A percentile compares a stretch with the other conserved stretches of the same genome.
phyloP scores from a whole-genome alignment of 2,113 vertebrate genomes.

The Antechinus stuartii region DNA sequence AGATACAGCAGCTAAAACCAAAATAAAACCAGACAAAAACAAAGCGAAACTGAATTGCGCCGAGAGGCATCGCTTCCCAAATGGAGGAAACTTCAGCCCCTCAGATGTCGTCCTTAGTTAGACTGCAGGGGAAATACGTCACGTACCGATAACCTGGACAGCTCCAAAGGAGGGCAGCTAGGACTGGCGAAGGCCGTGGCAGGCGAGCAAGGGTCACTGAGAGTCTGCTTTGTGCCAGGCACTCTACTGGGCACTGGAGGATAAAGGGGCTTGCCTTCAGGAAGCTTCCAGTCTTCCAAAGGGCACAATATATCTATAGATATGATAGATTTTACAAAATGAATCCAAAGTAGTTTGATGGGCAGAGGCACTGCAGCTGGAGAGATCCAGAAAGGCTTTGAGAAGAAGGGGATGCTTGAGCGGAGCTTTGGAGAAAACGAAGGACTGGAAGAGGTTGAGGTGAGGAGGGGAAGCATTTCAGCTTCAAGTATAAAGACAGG shows the following conservation, averaged over 20 bases:
- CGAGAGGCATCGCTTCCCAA: not conserved
- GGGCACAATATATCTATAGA: not conserved
- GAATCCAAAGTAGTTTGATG: not conserved
- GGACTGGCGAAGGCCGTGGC: not conserved
- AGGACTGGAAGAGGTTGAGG: too few relatives aligned
- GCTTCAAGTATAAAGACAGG: not conserved
- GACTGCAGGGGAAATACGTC: not conserved
- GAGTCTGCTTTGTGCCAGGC: not conserved
- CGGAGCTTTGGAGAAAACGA: not conserved
- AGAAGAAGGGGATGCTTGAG: not conserved
- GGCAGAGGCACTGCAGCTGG: not conserved
- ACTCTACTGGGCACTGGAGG: not conserved
- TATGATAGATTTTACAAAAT: not conserved
- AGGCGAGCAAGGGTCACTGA: not conserved
- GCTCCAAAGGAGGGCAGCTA: not conserved
- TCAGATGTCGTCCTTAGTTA: not conserved
- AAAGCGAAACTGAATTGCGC: not conserved
- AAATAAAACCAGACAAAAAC: not conserved
- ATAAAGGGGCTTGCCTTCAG: too few relatives aligned
- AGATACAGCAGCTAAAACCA: not conserved
- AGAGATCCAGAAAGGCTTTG: not conserved
- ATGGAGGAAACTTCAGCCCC: not conserved
- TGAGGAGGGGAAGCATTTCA: not conserved
- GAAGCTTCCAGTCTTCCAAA: not conserved
- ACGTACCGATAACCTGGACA: not conserved